Evolutionary conservation across 2,888 invertebrate genomes (phyloP).

Genomic region (Rhamnusium bicolor): DNA sequence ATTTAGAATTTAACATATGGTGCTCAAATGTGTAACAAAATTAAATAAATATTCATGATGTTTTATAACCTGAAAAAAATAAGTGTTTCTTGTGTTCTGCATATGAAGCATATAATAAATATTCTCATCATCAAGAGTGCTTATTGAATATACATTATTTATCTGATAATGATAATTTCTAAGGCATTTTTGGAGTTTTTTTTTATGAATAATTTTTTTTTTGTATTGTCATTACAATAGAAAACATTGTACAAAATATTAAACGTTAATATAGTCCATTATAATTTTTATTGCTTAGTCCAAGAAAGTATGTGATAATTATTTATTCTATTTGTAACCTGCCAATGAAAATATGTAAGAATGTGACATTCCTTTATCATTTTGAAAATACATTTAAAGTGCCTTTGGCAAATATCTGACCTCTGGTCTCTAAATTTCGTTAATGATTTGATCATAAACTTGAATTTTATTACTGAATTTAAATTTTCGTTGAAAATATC

Average conservation of each 20-base stretch:
- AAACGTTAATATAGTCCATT: constrained; percentile 30
- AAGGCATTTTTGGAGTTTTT: constrained; percentile 13
- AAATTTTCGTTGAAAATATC: constrained; percentile 6
- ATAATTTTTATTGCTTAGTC: constrained; percentile 31
- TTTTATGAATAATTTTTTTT: constrained; percentile 19
- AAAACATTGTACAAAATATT: constrained; percentile 30
- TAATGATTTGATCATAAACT: constrained; percentile 19
- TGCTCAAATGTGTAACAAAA: constrained; percentile 9
- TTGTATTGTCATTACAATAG: constrained; percentile 10
- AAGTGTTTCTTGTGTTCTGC: neutral
- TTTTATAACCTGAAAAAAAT: neutral
- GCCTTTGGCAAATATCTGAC: constrained; percentile 29
- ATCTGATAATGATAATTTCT: neutral
- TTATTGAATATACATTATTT: neutral
- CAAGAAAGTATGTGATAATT: constrained; percentile 33
- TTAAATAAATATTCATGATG: neutral
- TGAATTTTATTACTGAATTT: constrained; percentile 7
- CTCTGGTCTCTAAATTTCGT: constrained; percentile 34
- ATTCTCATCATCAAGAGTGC: neutral
- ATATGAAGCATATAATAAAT: neutral
- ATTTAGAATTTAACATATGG: constrained; percentile 3
- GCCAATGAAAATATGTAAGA: constrained; percentile 24
- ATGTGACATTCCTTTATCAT: constrained; percentile 28
- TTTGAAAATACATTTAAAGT: constrained; percentile 10
- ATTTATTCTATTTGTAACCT: constrained; percentile 33